These are phyloP conservation scores for Nysson spinosus DNA, from an alignment of 2,888 invertebrate species.

Conservation along the genomic window DNA sequence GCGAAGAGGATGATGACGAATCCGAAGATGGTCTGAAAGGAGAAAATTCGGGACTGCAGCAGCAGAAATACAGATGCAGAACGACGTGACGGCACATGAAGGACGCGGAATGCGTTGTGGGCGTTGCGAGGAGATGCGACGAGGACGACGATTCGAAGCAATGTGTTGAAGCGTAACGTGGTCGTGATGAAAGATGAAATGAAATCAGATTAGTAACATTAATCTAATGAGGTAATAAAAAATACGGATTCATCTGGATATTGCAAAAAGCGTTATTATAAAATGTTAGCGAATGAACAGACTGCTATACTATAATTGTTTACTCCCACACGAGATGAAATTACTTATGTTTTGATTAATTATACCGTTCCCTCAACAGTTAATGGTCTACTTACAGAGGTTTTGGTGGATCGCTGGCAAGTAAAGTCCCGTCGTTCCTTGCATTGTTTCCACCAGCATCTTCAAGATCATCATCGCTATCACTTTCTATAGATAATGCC, in stretches of 20 bases:
- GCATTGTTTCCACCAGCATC: slow-evolving; percentile 89
- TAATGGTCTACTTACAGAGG: slow-evolving; percentile 87
- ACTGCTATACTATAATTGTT: background rate
- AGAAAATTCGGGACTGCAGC: slow-evolving; percentile 78
- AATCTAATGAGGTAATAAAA: slow-evolving; percentile 10
- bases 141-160: slow-evolving; percentile 60
- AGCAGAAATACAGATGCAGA: slow-evolving; percentile 50
- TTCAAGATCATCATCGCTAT: slow-evolving; percentile 89
- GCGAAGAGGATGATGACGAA: slow-evolving; percentile 71
- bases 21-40: slow-evolving; percentile 78
- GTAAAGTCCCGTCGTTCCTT: slow-evolving; percentile 94
- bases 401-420: slow-evolving; percentile 97
- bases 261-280: background rate
- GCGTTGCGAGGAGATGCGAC: slow-evolving; percentile 47
- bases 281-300: slow-evolving; percentile 1
- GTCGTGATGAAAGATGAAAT: slow-evolving; percentile 65
- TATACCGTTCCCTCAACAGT: background rate
- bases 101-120: slow-evolving; percentile 54
- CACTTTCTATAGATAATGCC: slow-evolving; percentile 76
- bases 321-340: background rate
- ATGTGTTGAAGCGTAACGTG: slow-evolving; percentile 59
- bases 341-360: background rate
- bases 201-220: slow-evolving; percentile 61
- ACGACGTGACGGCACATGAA: slow-evolving; percentile 57
- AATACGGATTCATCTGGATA: background rate